These are phyloP conservation scores for Buceros bicornis DNA, from an alignment of 2,797 vertebrate species.

Conservation along the genomic window DNA sequence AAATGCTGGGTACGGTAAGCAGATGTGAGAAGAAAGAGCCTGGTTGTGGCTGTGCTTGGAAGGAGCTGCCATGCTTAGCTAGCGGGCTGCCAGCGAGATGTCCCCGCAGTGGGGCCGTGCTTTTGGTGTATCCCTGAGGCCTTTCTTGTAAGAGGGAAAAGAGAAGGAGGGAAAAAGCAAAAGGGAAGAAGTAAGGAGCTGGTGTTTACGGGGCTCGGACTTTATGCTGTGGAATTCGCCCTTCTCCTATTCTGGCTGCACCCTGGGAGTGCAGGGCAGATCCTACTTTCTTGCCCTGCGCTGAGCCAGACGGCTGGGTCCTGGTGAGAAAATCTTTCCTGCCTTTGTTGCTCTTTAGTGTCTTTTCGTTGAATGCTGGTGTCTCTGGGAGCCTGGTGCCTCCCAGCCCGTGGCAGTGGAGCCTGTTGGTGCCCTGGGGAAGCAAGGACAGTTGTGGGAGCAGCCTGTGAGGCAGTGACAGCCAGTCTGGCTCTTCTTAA, in stretches of 20 bases:
- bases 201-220: not conserved
- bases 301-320: conserved; percentile 35
- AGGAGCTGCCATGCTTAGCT: not conserved
- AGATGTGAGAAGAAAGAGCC: conserved; percentile 48
- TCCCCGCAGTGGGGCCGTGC: not conserved
- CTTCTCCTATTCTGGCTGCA: not conserved
- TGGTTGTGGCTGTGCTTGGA: not conserved
- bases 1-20: not conserved
- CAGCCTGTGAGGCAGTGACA: not conserved
- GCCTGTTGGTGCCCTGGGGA: not conserved
- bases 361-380: conserved; percentile 17
- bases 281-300: not conserved
- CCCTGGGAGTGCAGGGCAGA: not conserved
- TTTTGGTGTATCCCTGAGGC: accelerated
- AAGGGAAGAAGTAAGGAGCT: not conserved
- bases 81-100: not conserved
- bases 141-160: not conserved
- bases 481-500: not conserved
- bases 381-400: not conserved
- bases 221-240: not conserved
- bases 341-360: conserved; percentile 49
- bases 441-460: not conserved
- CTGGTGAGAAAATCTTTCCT: not conserved
- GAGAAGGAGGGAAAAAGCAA: not conserved
- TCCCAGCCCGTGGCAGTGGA: not conserved